Conservation (phyloP, 2,797 vertebrate genomes). For the Rhadinocentrus ornatus region DNA sequence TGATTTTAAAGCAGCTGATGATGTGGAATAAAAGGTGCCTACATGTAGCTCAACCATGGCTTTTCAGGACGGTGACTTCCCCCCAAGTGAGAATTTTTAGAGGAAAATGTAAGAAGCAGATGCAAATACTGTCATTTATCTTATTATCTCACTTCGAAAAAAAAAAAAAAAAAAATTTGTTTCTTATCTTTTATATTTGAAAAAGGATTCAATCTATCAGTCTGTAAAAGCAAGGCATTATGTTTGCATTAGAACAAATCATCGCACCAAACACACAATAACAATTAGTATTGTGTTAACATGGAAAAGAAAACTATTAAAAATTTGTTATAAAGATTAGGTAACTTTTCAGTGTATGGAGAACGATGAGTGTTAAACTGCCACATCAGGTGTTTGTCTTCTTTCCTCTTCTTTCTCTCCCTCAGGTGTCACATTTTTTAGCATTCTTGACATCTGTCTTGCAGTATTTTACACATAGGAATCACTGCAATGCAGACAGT, state of each 20-base stretch:
- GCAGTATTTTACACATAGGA: not conserved
- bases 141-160: not conserved
- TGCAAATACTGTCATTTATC: not conserved
- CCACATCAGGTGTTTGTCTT: not conserved
- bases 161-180: not conserved
- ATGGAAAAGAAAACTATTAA: not conserved
- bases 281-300: not conserved
- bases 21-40: not conserved
- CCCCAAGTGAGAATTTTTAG: too few relatives aligned
- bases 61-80: too few relatives aligned
- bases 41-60: too few relatives aligned
- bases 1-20: not conserved
- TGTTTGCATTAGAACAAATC: not conserved
- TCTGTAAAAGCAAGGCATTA: not conserved
- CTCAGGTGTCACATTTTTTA: conserved; percentile 3
- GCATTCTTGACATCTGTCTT: conserved; percentile 15
- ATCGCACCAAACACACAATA: not conserved
- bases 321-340: not conserved
- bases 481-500: conserved; percentile 24
- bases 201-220: not conserved
- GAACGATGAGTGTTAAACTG: not conserved
- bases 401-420: conserved; percentile 3
- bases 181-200: not conserved
- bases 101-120: too few relatives aligned
- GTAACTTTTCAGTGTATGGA: not conserved